Evolutionary conservation across 2,888 invertebrate genomes (phyloP), one percentile per base, ranked within the genome.

Genomic region (Metopia argyrocephala): DNA sequence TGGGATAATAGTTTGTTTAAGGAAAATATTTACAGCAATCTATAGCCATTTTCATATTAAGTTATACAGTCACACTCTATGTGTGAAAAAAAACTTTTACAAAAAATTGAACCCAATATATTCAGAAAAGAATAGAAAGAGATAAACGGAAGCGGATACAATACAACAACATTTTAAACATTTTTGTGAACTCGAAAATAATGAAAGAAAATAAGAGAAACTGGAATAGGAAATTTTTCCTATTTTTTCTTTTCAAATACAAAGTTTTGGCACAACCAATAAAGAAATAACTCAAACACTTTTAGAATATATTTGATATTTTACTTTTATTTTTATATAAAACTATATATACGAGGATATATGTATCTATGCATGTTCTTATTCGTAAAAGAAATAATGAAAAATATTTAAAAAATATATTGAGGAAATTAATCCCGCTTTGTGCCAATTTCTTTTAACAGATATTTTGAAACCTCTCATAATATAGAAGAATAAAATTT

Each of bases 61-160:
- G 38, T 45, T 61, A 15, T 45, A 61, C 38, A 20, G n/a, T 25
- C 28, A 31, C 12, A 31, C 6, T 57, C 56, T 50, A 9, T 38
- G 2, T 28, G 18, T 48, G 20, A 61, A 12, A 61, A 54, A 64
- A 21, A 21, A 54, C 52, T 52, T 31, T 54, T 25, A 15, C 20
- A 23, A 65, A 54, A 23, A 62, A 52, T 50, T 56, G 20, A 20
- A 50, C 20, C 2, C 50, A 21, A 20, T 56, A 54, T 52, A 62
- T 21, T 20, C 25, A 56, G 52, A 66, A 59, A 62, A 68, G 38
- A 78, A 74, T 57, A 62, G n/a, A 25, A 25, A 68, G 54, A 62
- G 59, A 65, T 70, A 66, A 70, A 25, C 76, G 79, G 75, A 79
- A 76, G 59, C 70, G 79, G 66, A 76, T 50, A 71, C 61, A 25